A percentile compares a stretch with the other conserved stretches of the same genome.
phyloP scores from a whole-genome alignment of 1,140 invertebrate species.

The Cryptotermes secundus region DNA sequence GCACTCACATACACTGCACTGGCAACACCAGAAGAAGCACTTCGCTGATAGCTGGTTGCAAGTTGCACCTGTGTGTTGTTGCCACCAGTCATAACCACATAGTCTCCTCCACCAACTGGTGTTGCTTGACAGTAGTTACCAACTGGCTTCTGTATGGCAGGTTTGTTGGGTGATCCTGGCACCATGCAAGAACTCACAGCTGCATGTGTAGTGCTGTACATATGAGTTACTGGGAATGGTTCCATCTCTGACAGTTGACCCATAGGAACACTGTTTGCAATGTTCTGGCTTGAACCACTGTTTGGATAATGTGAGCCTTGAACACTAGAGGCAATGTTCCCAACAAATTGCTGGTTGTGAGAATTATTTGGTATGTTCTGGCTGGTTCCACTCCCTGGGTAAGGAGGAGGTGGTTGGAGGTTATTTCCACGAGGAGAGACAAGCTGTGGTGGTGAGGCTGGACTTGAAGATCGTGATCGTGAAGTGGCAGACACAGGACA shows the following conservation, averaged over 20 bases:
- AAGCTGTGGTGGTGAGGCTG: background rate
- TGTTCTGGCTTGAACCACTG: background rate
- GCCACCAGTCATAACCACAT: slow-evolving; percentile 33
- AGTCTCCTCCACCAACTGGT: slow-evolving; percentile 33
- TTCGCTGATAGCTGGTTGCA: slow-evolving; percentile 40
- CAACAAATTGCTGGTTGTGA: background rate
- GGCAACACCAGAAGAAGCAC: slow-evolving; percentile 37
- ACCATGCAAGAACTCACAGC: background rate
- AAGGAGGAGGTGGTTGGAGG: slow-evolving; percentile 41
- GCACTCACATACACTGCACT: slow-evolving; percentile 32
- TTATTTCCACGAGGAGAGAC: slow-evolving; percentile 29
- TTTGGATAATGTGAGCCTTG: background rate
- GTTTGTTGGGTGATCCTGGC: background rate
- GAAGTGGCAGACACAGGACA: slow-evolving; percentile 38
- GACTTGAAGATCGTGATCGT: slow-evolving; percentile 14
- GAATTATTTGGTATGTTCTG: slow-evolving; percentile 15
- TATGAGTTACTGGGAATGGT: slow-evolving; percentile 8
- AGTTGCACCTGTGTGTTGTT: slow-evolving; percentile 35
- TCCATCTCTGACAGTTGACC: background rate
- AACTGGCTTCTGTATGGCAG: background rate
- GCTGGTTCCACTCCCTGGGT: slow-evolving; percentile 36
- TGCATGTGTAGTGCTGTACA: background rate
- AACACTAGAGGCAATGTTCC: background rate
- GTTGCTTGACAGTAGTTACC: slow-evolving; percentile 31
- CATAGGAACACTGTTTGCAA: background rate